Conservation (phyloP, 2,888 invertebrate genomes). For the Tipula helvola region DNA sequence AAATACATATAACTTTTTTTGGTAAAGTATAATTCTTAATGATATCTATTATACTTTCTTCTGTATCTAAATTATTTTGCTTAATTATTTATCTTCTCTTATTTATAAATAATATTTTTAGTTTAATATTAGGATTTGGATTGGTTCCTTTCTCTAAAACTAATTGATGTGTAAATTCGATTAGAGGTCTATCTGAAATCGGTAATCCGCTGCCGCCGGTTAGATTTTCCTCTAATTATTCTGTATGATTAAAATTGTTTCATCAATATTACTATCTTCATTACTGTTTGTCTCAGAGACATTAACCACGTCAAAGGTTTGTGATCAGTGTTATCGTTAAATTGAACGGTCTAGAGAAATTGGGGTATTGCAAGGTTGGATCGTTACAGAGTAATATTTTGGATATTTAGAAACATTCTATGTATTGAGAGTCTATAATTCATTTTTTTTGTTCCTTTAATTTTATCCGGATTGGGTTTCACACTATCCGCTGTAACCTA, state of each 20-base stretch:
- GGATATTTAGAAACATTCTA: no score
- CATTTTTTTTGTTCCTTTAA: no score
- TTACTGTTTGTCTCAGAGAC: neutral
- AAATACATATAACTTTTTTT: conserved; percentile 18
- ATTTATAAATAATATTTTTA: conserved; percentile 17
- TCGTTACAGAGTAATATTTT: no score
- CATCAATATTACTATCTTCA: neutral
- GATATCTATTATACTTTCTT: conserved; percentile 15
- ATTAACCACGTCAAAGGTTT: neutral
- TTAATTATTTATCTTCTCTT: conserved; percentile 15
- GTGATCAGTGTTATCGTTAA: neutral
- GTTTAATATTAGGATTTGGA: conserved; percentile 9
- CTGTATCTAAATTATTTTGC: neutral
- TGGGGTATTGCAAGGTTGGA: no score
- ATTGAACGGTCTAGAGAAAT: no score
- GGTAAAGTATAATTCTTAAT: conserved; percentile 17
- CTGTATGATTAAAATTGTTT: conserved; percentile 12
- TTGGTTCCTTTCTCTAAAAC: conserved; percentile 12
- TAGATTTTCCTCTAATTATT: conserved; percentile 16
- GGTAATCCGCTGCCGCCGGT: conserved; percentile 17
- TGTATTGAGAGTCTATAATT: no score
- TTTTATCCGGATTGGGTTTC: no score
- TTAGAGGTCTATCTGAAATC: conserved; percentile 20
- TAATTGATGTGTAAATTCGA: conserved; percentile 16
- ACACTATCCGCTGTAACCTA: no score